Percentiles rank a stretch among this genome's conserved stretches.
These are phyloP conservation scores for Sebastes ruberrimus DNA, from an alignment of 2,797 vertebrate genomes.

Conservation along the genomic window DNA sequence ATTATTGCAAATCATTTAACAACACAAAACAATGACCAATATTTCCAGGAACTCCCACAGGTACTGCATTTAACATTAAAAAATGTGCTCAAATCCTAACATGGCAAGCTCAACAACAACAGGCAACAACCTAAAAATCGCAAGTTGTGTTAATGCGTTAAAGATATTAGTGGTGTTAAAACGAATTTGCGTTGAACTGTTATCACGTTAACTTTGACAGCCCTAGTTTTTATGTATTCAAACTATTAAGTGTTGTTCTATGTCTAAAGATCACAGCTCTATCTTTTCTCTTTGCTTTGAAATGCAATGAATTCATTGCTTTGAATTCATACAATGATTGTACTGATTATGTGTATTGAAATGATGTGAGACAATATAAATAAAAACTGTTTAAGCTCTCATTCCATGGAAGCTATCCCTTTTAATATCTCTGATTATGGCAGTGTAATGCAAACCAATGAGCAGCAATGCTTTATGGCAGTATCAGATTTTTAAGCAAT, in stretches of 20 bases:
- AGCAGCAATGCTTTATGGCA: neutral
- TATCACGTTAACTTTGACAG: too few relatives aligned
- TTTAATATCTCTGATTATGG: neutral
- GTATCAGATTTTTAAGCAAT: neutral
- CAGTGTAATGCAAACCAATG: neutral
- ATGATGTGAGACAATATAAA: neutral
- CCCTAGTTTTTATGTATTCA: neutral
- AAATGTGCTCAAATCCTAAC: too few relatives aligned
- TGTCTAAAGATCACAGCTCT: neutral
- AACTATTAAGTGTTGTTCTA: neutral
- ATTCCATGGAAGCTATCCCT: neutral
- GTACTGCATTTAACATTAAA: too few relatives aligned
- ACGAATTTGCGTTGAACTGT: rapidly evolving
- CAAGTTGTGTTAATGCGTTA: too few relatives aligned
- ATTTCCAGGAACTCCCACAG: too few relatives aligned
- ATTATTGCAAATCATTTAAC: too few relatives aligned
- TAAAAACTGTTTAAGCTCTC: neutral
- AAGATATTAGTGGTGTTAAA: too few relatives aligned
- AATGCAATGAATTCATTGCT: neutral
- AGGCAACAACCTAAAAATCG: too few relatives aligned
- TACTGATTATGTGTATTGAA: neutral
- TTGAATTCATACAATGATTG: neutral
- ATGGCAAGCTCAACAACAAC: too few relatives aligned
- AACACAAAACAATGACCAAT: too few relatives aligned
- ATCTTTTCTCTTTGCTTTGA: neutral